Conservation (phyloP, 2,113 vertebrate genomes). For the Toxotes chatareus region DNA sequence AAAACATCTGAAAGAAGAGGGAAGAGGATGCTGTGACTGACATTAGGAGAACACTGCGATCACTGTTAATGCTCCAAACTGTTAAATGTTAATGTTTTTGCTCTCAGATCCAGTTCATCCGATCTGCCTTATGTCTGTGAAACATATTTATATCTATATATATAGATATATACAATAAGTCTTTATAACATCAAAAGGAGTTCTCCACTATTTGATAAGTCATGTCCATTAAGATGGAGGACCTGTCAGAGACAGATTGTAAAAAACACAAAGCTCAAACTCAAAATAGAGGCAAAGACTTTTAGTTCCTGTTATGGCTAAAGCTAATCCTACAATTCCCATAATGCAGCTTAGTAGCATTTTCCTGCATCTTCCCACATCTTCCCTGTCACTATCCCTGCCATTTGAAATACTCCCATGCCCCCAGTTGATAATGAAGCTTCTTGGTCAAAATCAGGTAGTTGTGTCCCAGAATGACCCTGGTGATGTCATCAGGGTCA, state of each 20-base stretch:
- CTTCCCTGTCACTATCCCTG: no score
- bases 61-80: conserved; percentile 11
- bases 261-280: neutral
- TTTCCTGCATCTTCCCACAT: no score
- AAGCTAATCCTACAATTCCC: neutral
- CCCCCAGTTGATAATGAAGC: neutral
- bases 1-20: conserved; percentile 37
- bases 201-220: no score
- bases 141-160: neutral
- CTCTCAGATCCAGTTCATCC: neutral
- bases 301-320: neutral
- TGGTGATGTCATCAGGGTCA: neutral
- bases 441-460: neutral
- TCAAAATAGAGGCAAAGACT: neutral
- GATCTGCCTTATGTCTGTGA: conserved; percentile 11
- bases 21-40: conserved; percentile 22
- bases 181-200: no score
- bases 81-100: neutral
- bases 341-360: neutral
- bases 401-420: no score
- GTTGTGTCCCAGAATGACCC: neutral
- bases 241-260: no score
- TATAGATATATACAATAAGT: neutral
- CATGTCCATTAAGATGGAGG: no score
- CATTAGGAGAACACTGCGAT: neutral